Conservation (phyloP, 2,113 vertebrate genomes). For the Hyperoodon ampullatus region DNA sequence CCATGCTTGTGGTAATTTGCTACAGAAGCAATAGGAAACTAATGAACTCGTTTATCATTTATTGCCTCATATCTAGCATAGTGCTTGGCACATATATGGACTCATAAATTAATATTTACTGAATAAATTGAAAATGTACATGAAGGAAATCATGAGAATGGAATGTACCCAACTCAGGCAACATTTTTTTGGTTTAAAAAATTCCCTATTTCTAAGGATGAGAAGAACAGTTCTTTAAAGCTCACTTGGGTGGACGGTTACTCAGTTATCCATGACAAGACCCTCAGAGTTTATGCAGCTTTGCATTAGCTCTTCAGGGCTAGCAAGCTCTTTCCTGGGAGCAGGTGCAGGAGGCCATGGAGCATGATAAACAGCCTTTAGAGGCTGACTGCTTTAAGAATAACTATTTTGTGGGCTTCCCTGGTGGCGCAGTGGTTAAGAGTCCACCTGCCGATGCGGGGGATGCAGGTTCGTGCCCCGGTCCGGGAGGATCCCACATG, state of each 20-base stretch:
- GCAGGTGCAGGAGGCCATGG: background rate
- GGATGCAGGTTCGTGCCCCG: too few relatives aligned
- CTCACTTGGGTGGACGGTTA: background rate
- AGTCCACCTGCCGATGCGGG: too few relatives aligned
- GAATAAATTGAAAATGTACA: background rate
- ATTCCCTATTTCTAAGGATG: background rate
- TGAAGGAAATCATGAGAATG: background rate
- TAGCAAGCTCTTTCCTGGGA: background rate
- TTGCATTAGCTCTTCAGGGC: background rate
- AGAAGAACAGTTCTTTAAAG: background rate
- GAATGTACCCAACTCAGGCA: background rate
- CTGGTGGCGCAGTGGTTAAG: too few relatives aligned
- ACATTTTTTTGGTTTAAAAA: conserved; percentile 10
- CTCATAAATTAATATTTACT: background rate
- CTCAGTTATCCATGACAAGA: background rate
- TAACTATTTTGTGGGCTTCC: background rate
- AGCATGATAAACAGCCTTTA: background rate
- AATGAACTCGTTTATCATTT: background rate
- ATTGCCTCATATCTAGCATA: background rate
- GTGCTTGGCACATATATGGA: background rate
- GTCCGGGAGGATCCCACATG: too few relatives aligned
- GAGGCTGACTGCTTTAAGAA: background rate
- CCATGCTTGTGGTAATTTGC: background rate
- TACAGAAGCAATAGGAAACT: background rate
- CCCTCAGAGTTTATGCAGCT: background rate